Conservation (phyloP, 2,888 invertebrate genomes). For the Leptinotarsa haldemani region DNA sequence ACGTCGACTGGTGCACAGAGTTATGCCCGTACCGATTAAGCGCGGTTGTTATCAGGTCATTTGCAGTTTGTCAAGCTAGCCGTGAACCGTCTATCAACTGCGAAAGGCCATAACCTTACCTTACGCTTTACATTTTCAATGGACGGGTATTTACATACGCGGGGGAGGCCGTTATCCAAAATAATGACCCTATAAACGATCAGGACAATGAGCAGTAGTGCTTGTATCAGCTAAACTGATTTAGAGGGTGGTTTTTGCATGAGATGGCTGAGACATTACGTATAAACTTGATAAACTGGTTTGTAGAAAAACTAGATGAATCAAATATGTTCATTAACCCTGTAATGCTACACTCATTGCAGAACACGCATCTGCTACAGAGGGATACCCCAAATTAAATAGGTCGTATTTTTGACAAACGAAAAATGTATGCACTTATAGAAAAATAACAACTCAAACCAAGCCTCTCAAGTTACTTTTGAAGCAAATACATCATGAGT, state of each 20-base stretch:
- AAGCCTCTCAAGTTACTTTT: too few species aligned
- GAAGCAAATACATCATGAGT: too few species aligned
- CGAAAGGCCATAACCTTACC: slow-evolving; percentile 42
- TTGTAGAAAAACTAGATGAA: too few species aligned
- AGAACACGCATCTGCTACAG: too few species aligned
- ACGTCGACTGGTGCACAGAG: slow-evolving; percentile 14
- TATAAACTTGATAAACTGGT: too few species aligned
- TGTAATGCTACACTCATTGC: too few species aligned
- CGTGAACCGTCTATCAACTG: slow-evolving; percentile 41
- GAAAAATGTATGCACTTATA: too few species aligned
- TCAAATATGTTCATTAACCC: too few species aligned
- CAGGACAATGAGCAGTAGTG: slow-evolving; percentile 10
- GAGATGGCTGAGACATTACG: too few species aligned
- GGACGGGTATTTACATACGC: slow-evolving; percentile 9
- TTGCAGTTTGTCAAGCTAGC: slow-evolving; percentile 41
- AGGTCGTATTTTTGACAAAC: too few species aligned
- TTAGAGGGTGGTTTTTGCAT: not conserved
- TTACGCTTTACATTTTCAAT: slow-evolving; percentile 29
- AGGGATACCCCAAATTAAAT: too few species aligned
- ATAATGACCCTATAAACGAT: slow-evolving; percentile 6
- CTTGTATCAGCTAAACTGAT: not conserved
- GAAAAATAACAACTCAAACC: too few species aligned
- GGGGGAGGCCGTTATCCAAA: slow-evolving; percentile 8
- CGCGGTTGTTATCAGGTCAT: slow-evolving; percentile 41
- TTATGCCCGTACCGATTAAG: slow-evolving; percentile 40